Evolutionary conservation across 2,888 invertebrate species (phyloP), one percentile per base, ranked within the genome.

Genomic region (Lepidocyrtoides sp.): DNA sequence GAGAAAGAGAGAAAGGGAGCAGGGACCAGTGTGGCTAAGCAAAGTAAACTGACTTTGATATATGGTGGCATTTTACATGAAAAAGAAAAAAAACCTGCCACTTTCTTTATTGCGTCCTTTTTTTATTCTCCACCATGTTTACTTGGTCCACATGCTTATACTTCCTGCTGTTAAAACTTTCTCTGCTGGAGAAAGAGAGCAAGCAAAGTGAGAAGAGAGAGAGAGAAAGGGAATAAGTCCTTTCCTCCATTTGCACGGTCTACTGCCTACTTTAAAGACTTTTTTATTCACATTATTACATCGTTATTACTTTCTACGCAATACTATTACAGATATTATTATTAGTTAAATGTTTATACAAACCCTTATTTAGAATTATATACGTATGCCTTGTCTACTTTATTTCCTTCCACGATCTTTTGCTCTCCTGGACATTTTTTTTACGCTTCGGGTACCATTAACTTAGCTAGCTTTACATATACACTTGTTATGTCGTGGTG

Each of bases 61-160:
- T 84, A 90, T 84, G 84, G 29, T 84, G 89, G 89, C 89, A 90
- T 60, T 90, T 90, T 90, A 90, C 89, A 90, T 77, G 89, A 84
- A 90, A 89, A 84, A 75, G 60, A 77, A 84, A 90, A 89, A 84
- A 75, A 57, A 77, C 79, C 89, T 90, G 51, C 51, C 89, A 89
- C 89, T 83, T 79, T 84, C 36, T 89, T 89, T 75, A 72, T 82
- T 44, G 17, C 72, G 75, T 75, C 60, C 60, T 60, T 26, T 36
- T 75, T 51, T 17, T 41, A 20, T 81, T 81, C 54, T 54, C 57
- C 20, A n/a, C 51, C n/a, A 4, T 4, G 75, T 75, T 75, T 72
- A 23, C 72, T 44, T 41, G 36, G 2, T 36, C 36, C 36, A 36
- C 36, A 36, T 7, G 2, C 7, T 36, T 36, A 36, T n/a, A 23